Conservation (phyloP, 2,113 vertebrate genomes). For the Petaurus breviceps region DNA sequence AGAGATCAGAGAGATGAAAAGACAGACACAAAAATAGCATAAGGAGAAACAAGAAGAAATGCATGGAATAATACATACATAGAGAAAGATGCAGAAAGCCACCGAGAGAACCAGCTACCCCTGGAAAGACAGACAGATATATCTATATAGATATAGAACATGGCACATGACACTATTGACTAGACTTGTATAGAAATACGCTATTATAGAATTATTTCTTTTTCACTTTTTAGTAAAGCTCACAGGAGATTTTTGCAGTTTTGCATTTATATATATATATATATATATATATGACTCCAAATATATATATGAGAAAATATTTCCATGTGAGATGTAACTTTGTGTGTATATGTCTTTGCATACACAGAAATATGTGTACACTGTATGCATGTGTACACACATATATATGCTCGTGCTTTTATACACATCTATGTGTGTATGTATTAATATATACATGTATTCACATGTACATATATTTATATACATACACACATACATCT, state of each 20-base stretch:
- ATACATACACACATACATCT: neutral
- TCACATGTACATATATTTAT: neutral
- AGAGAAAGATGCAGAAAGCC: neutral
- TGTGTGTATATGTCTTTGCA: neutral
- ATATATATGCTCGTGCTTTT: too few species aligned
- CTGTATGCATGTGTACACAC: too few species aligned
- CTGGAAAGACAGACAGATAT: neutral
- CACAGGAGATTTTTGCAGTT: neutral
- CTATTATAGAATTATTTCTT: neutral
- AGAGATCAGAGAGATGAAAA: neutral
- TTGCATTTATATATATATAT: neutral
- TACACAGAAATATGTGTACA: too few species aligned
- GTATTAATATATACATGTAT: too few species aligned
- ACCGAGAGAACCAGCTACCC: too few species aligned
- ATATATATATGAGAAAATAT: neutral
- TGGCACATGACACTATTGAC: neutral
- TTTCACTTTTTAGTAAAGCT: neutral
- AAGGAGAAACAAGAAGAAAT: neutral
- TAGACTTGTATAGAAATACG: neutral
- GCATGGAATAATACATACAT: neutral
- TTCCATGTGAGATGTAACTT: neutral
- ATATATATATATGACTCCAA: neutral
- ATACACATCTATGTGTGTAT: too few species aligned
- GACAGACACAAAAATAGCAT: neutral
- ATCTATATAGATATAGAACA: neutral